These are phyloP conservation scores for Indicator indicator DNA, from an alignment of 2,113 vertebrate species.

Conservation along the genomic window DNA sequence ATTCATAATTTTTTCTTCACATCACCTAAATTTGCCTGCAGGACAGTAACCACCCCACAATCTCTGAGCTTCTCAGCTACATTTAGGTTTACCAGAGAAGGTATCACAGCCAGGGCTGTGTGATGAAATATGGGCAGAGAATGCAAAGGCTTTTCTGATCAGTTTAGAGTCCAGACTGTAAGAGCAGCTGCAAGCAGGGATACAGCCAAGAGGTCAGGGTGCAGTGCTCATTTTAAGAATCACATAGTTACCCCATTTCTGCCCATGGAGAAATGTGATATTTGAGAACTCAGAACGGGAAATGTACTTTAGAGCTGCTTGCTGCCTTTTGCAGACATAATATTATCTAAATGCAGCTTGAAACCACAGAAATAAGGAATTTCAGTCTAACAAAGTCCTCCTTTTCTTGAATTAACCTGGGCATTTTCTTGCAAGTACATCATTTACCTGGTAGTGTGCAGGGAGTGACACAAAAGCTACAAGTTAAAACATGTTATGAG, in stretches of 20 bases:
- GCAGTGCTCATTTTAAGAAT: not conserved
- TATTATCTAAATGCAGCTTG: not conserved
- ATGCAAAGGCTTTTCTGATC: not conserved
- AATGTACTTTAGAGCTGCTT: not conserved
- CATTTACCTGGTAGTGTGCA: not conserved
- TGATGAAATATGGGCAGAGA: not conserved
- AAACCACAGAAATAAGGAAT: not conserved
- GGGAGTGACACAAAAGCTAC: not conserved
- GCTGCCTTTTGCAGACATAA: not conserved
- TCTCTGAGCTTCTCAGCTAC: not conserved
- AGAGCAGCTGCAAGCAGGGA: not conserved
- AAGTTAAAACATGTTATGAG: not conserved
- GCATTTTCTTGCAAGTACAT: not conserved
- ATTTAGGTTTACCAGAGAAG: not conserved
- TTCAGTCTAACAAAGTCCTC: not conserved
- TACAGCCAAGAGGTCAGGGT: not conserved
- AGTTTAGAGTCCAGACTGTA: not conserved
- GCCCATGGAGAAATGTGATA: not conserved
- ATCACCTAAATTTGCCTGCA: not conserved
- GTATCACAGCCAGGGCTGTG: not conserved
- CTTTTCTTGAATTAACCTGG: not conserved
- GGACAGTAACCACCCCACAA: not conserved
- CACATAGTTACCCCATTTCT: not conserved
- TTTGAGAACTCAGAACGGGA: not conserved
- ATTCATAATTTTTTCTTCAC: not conserved